Percentiles rank a stretch among this genome's conserved stretches.
Evolutionary conservation across 2,888 invertebrate genomes (phyloP).

Genomic region (Hydroisotoma schaefferi): DNA sequence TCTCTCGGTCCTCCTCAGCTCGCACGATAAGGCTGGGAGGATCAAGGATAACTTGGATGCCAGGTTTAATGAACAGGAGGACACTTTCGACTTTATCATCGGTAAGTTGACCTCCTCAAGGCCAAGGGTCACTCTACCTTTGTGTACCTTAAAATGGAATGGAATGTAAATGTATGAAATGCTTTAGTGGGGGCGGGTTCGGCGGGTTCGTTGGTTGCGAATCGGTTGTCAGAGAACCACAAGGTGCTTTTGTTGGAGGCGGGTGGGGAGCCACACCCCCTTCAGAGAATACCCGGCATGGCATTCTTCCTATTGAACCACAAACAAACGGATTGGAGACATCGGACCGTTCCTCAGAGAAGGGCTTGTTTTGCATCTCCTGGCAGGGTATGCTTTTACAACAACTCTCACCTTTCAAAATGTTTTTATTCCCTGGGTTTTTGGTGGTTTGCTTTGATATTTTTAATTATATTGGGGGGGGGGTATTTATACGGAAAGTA

Average conservation of each 20-base stretch:
- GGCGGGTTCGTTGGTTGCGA: constrained; percentile 31
- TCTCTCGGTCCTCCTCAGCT: constrained; percentile 29
- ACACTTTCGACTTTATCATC: constrained; percentile 40
- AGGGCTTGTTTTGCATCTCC: constrained; percentile 20
- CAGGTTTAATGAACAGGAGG: constrained; percentile 33
- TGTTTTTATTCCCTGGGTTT: too few relatives aligned
- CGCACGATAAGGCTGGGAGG: constrained; percentile 37
- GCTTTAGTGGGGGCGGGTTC: constrained; percentile 34
- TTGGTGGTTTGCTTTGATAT: too few relatives aligned
- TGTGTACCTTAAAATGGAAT: neutral
- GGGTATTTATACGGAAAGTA: too few relatives aligned
- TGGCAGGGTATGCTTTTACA: constrained; percentile 13
- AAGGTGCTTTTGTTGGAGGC: constrained; percentile 32
- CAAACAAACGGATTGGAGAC: constrained; percentile 32
- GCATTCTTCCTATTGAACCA: constrained; percentile 37
- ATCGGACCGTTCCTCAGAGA: constrained; percentile 35
- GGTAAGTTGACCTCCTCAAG: constrained; percentile 19
- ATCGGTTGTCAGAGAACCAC: constrained; percentile 29
- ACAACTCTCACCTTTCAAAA: too few relatives aligned
- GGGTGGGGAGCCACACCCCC: constrained; percentile 37
- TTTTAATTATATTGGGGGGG: too few relatives aligned
- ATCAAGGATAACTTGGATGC: constrained; percentile 38
- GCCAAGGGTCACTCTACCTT: neutral
- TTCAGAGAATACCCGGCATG: constrained; percentile 37
- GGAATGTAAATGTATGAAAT: neutral